Percentiles rank a stretch among this genome's conserved stretches.
These are phyloP conservation scores for Netelia fuscicornis DNA, from an alignment of 2,888 invertebrate species.

Conservation along the genomic window DNA sequence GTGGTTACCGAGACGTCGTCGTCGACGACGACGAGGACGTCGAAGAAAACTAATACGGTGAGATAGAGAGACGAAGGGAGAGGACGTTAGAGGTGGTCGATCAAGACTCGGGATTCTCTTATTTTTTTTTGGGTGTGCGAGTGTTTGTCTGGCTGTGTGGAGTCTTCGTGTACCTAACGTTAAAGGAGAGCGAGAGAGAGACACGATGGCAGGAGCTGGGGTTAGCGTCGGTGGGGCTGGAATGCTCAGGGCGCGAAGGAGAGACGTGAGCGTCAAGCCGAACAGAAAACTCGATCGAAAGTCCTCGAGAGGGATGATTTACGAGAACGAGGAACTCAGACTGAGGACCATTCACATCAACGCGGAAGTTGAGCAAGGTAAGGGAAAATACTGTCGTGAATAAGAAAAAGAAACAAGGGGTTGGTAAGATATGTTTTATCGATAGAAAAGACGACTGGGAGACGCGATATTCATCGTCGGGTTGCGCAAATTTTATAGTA, in stretches of 20 bases:
- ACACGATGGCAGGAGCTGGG: slow-evolving; percentile 80
- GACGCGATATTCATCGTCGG: neutral
- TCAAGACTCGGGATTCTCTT: neutral
- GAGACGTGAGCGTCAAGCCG: slow-evolving; percentile 95
- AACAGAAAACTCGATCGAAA: slow-evolving; percentile 96
- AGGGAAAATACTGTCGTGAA: slow-evolving; percentile 61
- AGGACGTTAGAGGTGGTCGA: slow-evolving; percentile 8
- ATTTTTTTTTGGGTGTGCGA: neutral
- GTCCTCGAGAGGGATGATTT: slow-evolving; percentile 96
- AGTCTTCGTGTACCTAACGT: neutral
- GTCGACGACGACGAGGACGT: slow-evolving; percentile 10
- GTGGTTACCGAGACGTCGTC: slow-evolving; percentile 46
- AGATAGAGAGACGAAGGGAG: slow-evolving; percentile 15
- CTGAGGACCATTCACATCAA: slow-evolving; percentile 96
- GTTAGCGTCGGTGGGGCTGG: slow-evolving; percentile 78
- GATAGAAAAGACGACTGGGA: neutral
- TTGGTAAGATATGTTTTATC: neutral
- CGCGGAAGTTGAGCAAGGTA: slow-evolving; percentile 96
- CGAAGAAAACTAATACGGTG: slow-evolving; percentile 17
- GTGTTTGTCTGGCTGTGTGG: too few relatives aligned
- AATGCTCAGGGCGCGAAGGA: slow-evolving; percentile 94
- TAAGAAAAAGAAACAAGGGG: slow-evolving; percentile 12
- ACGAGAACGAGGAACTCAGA: slow-evolving; percentile 96
- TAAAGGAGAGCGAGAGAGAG: neutral
- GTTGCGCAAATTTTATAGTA: neutral